Conservation (phyloP, 2,113 vertebrate species). For the Gallinago media region DNA sequence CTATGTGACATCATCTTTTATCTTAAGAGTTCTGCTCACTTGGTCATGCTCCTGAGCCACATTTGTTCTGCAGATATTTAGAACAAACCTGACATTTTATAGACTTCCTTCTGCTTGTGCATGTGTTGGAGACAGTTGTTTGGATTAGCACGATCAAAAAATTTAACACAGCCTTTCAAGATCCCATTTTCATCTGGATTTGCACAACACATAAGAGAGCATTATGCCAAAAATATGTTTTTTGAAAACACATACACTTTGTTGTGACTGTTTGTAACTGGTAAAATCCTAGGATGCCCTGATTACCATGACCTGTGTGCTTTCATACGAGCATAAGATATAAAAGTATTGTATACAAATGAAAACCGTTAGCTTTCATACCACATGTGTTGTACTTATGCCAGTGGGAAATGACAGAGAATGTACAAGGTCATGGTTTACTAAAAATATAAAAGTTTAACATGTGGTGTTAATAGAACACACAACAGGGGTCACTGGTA, state of each 20-base stretch:
- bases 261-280: slow-evolving; percentile 47
- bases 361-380: slow-evolving; percentile 61
- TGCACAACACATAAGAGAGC: slow-evolving; percentile 22
- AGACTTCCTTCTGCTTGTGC: slow-evolving; percentile 59
- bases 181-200: slow-evolving; percentile 67
- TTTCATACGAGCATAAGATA: slow-evolving; percentile 17
- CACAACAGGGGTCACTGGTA: slow-evolving; percentile 72
- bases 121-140: slow-evolving; percentile 70
- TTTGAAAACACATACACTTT: slow-evolving; percentile 46
- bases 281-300: slow-evolving; percentile 50
- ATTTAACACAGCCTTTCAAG: slow-evolving; percentile 64
- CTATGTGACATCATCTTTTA: slow-evolving; percentile 64
- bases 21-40: neutral
- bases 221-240: slow-evolving; percentile 66
- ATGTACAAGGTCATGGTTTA: slow-evolving; percentile 71
- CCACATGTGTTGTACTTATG: slow-evolving; percentile 60
- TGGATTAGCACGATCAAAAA: slow-evolving; percentile 68
- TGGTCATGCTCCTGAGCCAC: slow-evolving; percentile 43
- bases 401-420: slow-evolving; percentile 71
- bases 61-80: slow-evolving; percentile 72
- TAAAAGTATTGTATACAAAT: slow-evolving; percentile 34
- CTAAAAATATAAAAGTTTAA: slow-evolving; percentile 72
- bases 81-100: slow-evolving; percentile 66
- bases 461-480: slow-evolving; percentile 78
- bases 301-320: slow-evolving; percentile 39